Conservation (phyloP, 2,113 vertebrate genomes). For the Delphinus delphis region DNA sequence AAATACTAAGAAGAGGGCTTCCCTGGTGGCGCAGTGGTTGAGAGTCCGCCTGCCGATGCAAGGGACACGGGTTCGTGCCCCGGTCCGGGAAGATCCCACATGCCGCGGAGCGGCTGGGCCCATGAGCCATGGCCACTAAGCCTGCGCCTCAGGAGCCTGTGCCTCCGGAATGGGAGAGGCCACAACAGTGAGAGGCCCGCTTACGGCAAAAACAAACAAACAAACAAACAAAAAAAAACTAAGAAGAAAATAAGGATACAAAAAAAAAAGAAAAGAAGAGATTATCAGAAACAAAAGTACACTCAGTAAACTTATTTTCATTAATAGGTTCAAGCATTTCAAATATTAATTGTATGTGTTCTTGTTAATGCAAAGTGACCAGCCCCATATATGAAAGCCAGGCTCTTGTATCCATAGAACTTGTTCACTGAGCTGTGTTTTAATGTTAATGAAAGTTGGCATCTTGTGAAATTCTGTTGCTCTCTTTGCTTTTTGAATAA, state of each 20-base stretch:
- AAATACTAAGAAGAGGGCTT: neutral
- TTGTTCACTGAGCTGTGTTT: neutral
- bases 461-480: neutral
- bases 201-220: too few relatives aligned
- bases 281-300: neutral
- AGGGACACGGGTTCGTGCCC: too few relatives aligned
- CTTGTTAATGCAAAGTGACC: neutral
- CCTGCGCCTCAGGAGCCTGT: too few relatives aligned
- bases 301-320: neutral
- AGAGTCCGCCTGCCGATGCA: too few relatives aligned
- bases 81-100: too few relatives aligned
- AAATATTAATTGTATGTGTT: neutral
- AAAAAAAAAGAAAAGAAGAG: neutral
- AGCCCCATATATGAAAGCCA: neutral
- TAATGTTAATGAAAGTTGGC: neutral
- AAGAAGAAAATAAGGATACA: too few relatives aligned
- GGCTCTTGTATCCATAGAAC: neutral
- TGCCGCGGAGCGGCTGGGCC: too few relatives aligned
- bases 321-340: neutral
- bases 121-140: too few relatives aligned
- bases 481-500: neutral
- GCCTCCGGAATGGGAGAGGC: too few relatives aligned
- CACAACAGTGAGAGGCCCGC: too few relatives aligned
- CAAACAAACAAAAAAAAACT: too few relatives aligned
- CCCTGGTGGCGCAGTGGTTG: too few relatives aligned